Evolutionary conservation across 1,140 invertebrate genomes (phyloP).

Genomic region (Pectinophora gossypiella): DNA sequence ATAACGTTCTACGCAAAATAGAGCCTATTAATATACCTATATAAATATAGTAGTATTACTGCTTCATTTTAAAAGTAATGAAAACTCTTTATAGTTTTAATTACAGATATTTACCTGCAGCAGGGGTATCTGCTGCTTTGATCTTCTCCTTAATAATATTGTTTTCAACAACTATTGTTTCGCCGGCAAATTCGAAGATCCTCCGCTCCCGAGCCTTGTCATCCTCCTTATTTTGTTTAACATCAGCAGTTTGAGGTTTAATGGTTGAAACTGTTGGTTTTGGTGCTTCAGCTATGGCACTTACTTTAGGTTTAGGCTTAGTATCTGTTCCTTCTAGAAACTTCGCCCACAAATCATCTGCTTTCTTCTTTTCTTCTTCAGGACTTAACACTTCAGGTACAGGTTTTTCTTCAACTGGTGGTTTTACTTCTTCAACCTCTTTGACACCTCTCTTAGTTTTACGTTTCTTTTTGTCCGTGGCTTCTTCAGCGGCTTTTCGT

Average conservation of each 20-base stretch:
- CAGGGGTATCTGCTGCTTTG: conserved; percentile 41
- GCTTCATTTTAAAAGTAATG: too few species aligned
- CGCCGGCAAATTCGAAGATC: conserved; percentile 70
- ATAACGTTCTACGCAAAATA: too few species aligned
- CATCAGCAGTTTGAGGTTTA: conserved; percentile 13
- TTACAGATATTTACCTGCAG: too few species aligned
- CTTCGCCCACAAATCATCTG: conserved; percentile 84
- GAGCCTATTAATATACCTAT: too few species aligned
- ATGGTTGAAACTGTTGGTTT: conserved; percentile 6
- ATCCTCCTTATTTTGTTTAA: conserved; percentile 25
- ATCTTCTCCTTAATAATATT: conserved; percentile 65
- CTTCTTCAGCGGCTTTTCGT: conserved; percentile 34
- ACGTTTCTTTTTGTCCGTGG: conserved; percentile 48
- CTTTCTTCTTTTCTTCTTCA: conserved; percentile 80
- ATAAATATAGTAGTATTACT: too few species aligned
- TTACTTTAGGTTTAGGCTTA: conserved; percentile 54
- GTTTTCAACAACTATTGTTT: conserved; percentile 68
- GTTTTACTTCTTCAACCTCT: conserved; percentile 33
- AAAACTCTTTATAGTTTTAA: too few species aligned
- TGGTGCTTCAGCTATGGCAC: conserved; percentile 7
- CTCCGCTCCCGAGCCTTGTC: conserved; percentile 47
- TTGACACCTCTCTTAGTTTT: conserved; percentile 43
- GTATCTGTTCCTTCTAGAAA: conserved; percentile 83
- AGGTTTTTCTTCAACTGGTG: conserved; percentile 24
- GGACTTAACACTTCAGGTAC: conserved; percentile 50